Evolutionary conservation across 1,140 invertebrate genomes (phyloP).

Genomic region (Drosophila watanabei): DNA sequence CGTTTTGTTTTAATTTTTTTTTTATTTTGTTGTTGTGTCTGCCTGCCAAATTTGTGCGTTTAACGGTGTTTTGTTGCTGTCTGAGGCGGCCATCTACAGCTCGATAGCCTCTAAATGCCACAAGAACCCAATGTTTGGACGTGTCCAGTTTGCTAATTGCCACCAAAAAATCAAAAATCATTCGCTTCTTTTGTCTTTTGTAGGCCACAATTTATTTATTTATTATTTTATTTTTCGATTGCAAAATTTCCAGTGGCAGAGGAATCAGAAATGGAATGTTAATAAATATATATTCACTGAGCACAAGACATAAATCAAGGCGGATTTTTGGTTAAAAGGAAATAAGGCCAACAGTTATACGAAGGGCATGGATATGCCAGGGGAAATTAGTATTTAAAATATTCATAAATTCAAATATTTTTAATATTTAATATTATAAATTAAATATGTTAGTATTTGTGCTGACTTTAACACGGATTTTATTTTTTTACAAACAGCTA

Average conservation of each 20-base stretch:
- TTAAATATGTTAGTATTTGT: not conserved
- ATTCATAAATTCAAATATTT: not conserved
- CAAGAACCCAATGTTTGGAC: conserved; percentile 53
- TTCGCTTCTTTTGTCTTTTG: conserved; percentile 31
- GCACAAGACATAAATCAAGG: not conserved
- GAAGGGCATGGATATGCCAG: not conserved
- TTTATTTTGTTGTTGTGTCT: conserved; percentile 17
- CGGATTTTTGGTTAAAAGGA: not conserved
- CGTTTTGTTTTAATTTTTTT: not conserved
- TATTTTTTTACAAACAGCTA: not conserved
- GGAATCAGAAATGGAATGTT: conserved; percentile 34
- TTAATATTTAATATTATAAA: not conserved
- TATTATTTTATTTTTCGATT: conserved; percentile 18
- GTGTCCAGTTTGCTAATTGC: conserved; percentile 54
- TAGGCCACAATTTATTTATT: conserved; percentile 34
- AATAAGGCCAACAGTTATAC: not conserved
- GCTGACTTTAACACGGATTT: not conserved
- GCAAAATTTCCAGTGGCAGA: conserved; percentile 21
- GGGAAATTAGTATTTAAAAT: not conserved
- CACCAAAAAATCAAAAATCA: conserved; percentile 20
- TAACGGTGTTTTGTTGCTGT: conserved; percentile 43
- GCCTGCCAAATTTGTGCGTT: conserved; percentile 54
- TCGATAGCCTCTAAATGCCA: conserved; percentile 53
- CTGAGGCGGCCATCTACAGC: conserved; percentile 37
- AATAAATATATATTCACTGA: conserved; percentile 24